Base-by-base conservation (phyloP, 2,797 vertebrate genomes). In the Anabacerthia variegaticeps region DNA sequence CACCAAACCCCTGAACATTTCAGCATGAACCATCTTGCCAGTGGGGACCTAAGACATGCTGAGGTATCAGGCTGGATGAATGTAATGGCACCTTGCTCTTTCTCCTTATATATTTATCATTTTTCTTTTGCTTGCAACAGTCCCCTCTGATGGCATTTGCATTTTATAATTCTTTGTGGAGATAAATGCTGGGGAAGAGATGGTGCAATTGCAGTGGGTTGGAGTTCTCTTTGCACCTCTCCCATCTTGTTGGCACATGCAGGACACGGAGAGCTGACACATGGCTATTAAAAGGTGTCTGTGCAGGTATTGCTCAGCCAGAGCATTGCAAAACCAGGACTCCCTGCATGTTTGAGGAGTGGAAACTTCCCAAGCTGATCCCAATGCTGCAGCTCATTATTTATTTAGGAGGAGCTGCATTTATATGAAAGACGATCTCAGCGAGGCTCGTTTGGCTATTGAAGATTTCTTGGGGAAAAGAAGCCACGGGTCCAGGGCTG, bases 161-260 rank as follows among this genome's bases (percentile, higher is more conserved):
- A 8, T 8, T 73, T 84, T 69, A 10, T 71, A 56, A 55, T 81
- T 58, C 22, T 26, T 7, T 67, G 69, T 54, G 15, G 24, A 93
- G 83, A 79, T 65, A 23, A 88, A 63, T n/a, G 67, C 86, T 87
- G 30, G 3, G 56, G 49, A 55, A 56, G 39, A 41, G 52, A 21
- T 96, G 94, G 94, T 30, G 90, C 90, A 97, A 94, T 56, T 69
- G 44, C 12, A 54, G 41, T 79, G 88, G 84, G 84, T 5, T 74
- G 88, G 44, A 52, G 72, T 61, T 49, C 55, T 43, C 65, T 76
- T 81, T 49, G 55, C 63, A 63, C 83, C 14, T 3, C 79, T 92
- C 94, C 93, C 74, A 41, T 89, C 86, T 46, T 30, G 72, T 26
- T 91, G 86, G 93, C 81, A 77, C 84, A 39, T 3, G 56, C 74